Evolutionary conservation across 2,797 vertebrate species (phyloP), one percentile per base, ranked within the genome.

Genomic region (Rhadinocentrus ornatus): DNA sequence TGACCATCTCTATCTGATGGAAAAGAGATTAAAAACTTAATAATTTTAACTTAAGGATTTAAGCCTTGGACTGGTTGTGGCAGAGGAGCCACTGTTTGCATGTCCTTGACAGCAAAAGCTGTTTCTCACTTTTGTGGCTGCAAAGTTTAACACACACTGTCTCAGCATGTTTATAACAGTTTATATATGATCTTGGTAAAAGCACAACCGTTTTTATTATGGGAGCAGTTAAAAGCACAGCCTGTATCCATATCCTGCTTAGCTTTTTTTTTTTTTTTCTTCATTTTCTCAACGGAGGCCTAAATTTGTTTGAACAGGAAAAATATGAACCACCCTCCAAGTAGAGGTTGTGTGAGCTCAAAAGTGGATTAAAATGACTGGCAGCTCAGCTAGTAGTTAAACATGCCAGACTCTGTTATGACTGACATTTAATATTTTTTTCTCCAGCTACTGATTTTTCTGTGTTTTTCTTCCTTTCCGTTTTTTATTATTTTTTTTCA

Each of bases 131-230:
- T 85, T 77, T 73, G 69, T 72, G 58, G 61, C 75, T 64, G 62
- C 58, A 83, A 73, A 79, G 78, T 86, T 84, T 69, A 75, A 75
- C 57, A 84, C 87, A 85, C 71, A 82, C 50, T 80, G 78, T 81
- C 63, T 66, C 32, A 26, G 50, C 70, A 61, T 80, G 71, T 86
- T 78, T 78, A 65, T 70, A 68, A 52, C 39, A 56, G 74, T 80
- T 80, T 78, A 69, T 44, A 80, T 62, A 74, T 48, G n/a, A 44
- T 73, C 68, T 71, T 79, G 1, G 4, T 73, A 26, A 16, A 78
- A 60, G 53, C 62, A 48, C 76, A 75, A 78, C 71, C 60, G 54
- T 68, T 78, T 78, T 20, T 86, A 16, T 84, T 71, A 71, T 75
- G 55, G 58, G 56, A 61, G 59, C 50, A 73, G 63, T 66, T 59